phyloP scores from a whole-genome alignment of 2,113 vertebrate species.

The Dasyprocta punctata region DNA sequence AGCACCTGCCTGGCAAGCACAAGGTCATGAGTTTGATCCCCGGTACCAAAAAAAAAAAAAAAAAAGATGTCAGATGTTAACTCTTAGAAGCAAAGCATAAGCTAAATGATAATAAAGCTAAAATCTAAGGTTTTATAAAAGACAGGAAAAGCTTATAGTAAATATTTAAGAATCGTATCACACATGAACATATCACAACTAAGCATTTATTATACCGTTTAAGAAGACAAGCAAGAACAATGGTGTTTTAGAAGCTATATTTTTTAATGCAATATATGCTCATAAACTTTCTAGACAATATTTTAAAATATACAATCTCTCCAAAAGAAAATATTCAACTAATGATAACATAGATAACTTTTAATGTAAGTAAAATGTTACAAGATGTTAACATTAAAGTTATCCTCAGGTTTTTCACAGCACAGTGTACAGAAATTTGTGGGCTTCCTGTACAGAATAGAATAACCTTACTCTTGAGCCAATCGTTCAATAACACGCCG shows the following conservation, averaged over 20 bases:
- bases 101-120: constrained; percentile 28
- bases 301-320: constrained; percentile 88
- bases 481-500: constrained; percentile 95
- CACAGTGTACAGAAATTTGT: constrained; percentile 80
- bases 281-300: constrained; percentile 84
- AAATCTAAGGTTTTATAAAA: constrained; percentile 43
- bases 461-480: constrained; percentile 90
- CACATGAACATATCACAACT: constrained; percentile 69
- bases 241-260: constrained; percentile 83
- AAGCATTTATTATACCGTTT: constrained; percentile 75
- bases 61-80: constrained; percentile 37
- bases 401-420: constrained; percentile 83
- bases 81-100: constrained; percentile 22
- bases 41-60: too few relatives aligned
- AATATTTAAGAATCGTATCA: constrained; percentile 61
- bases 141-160: constrained; percentile 2
- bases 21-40: too few relatives aligned
- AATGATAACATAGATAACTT: constrained; percentile 83
- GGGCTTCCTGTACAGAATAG: constrained; percentile 71
- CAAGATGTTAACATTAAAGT: constrained; percentile 84
- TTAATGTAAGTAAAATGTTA: constrained; percentile 89
- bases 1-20: too few relatives aligned
- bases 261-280: constrained; percentile 84
- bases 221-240: constrained; percentile 74
- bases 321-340: constrained; percentile 87